Evolutionary conservation across 64 coral and sea anemone species (phyloP).

Genomic region (Orbicella faveolata): DNA sequence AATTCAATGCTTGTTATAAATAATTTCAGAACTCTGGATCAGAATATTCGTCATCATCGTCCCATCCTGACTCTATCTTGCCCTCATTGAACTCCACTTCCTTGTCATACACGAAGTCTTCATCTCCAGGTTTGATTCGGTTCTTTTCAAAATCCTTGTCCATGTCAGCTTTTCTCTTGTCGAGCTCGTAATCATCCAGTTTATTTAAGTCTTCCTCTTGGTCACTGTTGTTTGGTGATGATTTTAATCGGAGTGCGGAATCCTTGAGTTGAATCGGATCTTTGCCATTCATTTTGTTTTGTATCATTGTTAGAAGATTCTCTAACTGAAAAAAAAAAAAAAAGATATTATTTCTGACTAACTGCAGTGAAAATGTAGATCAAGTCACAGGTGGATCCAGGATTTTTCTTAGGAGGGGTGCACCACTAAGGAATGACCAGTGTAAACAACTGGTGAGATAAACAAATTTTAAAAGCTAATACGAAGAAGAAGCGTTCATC

Average conservation of each 20-base stretch:
- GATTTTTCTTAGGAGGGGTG: no score
- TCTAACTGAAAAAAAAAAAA: constrained; percentile 55
- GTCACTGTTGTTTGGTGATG: constrained; percentile 8
- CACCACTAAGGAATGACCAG: no score
- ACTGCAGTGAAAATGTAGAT: no score
- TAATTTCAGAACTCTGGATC: constrained; percentile 90
- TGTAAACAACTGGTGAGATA: no score
- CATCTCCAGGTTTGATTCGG: constrained; percentile 81
- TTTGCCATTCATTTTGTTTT: constrained; percentile 79
- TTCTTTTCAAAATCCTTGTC: constrained; percentile 91
- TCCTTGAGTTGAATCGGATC: constrained; percentile 41
- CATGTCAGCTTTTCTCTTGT: constrained; percentile 87
- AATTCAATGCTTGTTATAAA: background rate
- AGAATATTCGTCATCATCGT: constrained; percentile 89
- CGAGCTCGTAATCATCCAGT: constrained; percentile 75
- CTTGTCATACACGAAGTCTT: constrained; percentile 92
- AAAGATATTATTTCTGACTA: background rate
- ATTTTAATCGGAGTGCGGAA: background rate
- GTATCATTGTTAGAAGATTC: constrained; percentile 79
- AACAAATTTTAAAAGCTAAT: no score
- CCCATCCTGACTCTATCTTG: constrained; percentile 92
- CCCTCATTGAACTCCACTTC: constrained; percentile 85
- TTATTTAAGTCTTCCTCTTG: constrained; percentile 88
- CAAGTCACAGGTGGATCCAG: no score
- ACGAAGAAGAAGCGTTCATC: no score